phyloP scores from a whole-genome alignment of 1,140 invertebrate genomes.

The Oedothorax gibbosus region DNA sequence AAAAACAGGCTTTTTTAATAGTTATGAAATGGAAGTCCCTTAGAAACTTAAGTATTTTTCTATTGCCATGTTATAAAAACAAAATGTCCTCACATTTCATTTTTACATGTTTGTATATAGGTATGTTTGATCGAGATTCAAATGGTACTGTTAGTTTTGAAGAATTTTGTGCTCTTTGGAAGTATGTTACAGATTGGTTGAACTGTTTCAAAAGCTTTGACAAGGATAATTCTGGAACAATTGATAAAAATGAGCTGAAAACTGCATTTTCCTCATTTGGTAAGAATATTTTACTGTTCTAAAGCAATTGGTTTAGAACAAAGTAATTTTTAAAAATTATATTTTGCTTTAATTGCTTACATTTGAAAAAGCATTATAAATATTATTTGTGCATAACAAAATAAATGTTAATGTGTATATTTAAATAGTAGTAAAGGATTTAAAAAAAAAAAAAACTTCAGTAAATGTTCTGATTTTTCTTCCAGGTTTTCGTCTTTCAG shows the following conservation, averaged over 20 bases:
- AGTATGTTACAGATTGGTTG: constrained; percentile 98
- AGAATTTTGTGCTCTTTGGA: constrained; percentile 96
- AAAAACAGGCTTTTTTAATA: background rate
- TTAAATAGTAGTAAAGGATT: no score
- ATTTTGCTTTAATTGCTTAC: no score
- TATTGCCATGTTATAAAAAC: background rate
- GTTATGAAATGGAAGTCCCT: background rate
- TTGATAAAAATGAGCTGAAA: constrained; percentile 90
- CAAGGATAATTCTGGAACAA: constrained; percentile 88
- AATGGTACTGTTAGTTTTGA: constrained; percentile 92
- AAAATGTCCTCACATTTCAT: background rate
- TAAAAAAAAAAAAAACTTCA: no score
- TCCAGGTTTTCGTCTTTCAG: constrained; percentile 80
- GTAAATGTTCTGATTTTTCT: background rate
- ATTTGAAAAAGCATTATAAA: no score
- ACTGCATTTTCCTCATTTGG: constrained; percentile 90
- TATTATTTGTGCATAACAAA: no score
- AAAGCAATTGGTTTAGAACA: no score
- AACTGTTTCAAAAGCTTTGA: constrained; percentile 96
- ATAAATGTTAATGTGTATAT: no score
- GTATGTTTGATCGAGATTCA: constrained; percentile 94
- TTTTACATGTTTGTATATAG: constrained; percentile 30
- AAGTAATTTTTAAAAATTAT: no score
- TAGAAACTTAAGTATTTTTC: background rate
- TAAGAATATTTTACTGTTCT: background rate